Conservation (phyloP, 2,797 vertebrate genomes). For the Betta splendens region DNA sequence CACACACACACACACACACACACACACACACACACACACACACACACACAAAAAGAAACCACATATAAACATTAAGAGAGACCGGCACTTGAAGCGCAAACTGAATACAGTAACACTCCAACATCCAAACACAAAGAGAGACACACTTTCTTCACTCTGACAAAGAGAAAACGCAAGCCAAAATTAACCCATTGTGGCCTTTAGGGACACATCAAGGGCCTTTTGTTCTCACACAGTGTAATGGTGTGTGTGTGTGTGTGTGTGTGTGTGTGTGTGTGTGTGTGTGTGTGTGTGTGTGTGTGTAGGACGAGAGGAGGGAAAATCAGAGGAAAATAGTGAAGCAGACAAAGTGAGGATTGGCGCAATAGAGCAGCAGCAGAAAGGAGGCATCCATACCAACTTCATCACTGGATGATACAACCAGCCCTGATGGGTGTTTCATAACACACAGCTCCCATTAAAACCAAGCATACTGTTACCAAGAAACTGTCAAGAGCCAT, state of each 20-base stretch:
- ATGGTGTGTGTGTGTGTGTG: slow-evolving; percentile 30
- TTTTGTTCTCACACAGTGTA: slow-evolving; percentile 75
- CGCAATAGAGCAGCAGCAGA: slow-evolving; percentile 16
- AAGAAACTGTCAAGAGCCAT: background rate
- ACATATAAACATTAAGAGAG: slow-evolving; percentile 23
- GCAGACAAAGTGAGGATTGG: slow-evolving; percentile 34
- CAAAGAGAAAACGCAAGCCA: slow-evolving; percentile 68
- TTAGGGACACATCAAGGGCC: slow-evolving; percentile 70
- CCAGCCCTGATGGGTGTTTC: background rate
- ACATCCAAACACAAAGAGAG: slow-evolving; percentile 20
- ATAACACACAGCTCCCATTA: background rate
- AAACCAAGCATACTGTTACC: background rate
- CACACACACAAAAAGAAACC: slow-evolving; percentile 12
- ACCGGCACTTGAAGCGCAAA: slow-evolving; percentile 12
- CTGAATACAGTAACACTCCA: slow-evolving; percentile 14
- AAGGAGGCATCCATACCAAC: background rate
- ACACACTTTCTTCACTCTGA: slow-evolving; percentile 50
- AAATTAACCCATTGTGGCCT: slow-evolving; percentile 70
- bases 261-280: slow-evolving; percentile 31
- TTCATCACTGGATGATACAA: background rate
- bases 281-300: slow-evolving; percentile 20
- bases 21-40: slow-evolving; percentile 37
- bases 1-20: too few relatives aligned
- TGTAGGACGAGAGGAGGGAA: slow-evolving; percentile 28
- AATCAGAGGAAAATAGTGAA: slow-evolving; percentile 1